These are phyloP conservation scores for Cantharis rustica DNA, from an alignment of 2,888 invertebrate genomes.

Conservation along the genomic window DNA sequence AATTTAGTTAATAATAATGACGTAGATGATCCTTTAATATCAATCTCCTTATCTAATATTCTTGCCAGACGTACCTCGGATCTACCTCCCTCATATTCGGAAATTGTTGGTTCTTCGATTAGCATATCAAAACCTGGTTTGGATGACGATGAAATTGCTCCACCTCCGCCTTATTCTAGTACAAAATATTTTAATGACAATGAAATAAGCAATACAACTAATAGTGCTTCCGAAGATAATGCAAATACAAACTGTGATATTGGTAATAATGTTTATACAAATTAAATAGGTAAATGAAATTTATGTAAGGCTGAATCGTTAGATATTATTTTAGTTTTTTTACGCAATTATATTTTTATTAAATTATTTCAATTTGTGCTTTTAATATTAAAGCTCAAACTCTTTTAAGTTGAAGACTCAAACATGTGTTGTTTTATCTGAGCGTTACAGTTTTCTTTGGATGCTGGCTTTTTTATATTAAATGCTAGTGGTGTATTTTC, in stretches of 20 bases:
- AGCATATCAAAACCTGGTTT: slow-evolving; percentile 7
- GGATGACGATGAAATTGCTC: slow-evolving; percentile 8
- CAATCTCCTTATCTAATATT: background rate
- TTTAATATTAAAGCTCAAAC: background rate
- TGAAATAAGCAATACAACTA: slow-evolving; percentile 3
- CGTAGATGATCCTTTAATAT: slow-evolving; percentile 20
- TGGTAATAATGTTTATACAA: background rate
- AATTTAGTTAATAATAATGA: slow-evolving; percentile 10
- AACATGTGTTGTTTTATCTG: no score
- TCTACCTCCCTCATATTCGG: slow-evolving; percentile 51
- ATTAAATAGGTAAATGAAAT: background rate
- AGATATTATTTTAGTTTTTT: background rate
- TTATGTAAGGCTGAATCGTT: background rate
- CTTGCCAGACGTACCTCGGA: slow-evolving; percentile 33
- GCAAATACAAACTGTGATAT: slow-evolving; percentile 10
- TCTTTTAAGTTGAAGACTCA: background rate
- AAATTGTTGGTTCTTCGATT: slow-evolving; percentile 37
- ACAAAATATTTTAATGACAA: slow-evolving; percentile 9
- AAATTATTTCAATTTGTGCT: background rate
- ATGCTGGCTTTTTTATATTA: background rate
- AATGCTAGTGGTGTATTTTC: background rate
- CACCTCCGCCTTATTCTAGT: slow-evolving; percentile 26
- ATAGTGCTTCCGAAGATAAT: slow-evolving; percentile 10
- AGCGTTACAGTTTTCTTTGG: no score
- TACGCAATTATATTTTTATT: background rate